Percentiles rank a stretch among this genome's conserved stretches.
Conservation (phyloP, 1,140 invertebrate genomes). For the Mylabris phalerata region DNA sequence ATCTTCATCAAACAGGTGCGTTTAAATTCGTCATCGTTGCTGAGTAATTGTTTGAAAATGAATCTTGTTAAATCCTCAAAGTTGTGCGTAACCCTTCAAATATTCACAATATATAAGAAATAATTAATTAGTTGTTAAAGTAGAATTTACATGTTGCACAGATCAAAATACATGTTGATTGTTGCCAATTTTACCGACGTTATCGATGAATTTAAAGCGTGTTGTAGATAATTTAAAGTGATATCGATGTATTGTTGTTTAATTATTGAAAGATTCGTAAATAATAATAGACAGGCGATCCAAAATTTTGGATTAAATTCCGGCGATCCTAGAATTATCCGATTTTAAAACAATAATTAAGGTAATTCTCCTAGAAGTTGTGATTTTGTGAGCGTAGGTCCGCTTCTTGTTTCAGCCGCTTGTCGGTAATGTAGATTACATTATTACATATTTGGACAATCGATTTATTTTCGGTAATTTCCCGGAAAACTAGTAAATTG, state of each 20-base stretch:
- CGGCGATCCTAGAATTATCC: background rate
- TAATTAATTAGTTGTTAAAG: background rate
- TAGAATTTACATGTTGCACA: slow-evolving; percentile 1
- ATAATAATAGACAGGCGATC: slow-evolving; percentile 6
- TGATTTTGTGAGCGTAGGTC: no score
- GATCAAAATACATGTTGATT: slow-evolving; percentile 5
- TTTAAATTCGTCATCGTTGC: slow-evolving; percentile 1
- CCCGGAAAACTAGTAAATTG: no score
- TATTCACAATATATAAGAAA: no score
- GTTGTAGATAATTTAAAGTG: background rate
- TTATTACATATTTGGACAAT: no score
- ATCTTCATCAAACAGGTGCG: slow-evolving; percentile 6
- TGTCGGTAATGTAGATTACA: no score
- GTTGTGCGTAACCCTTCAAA: slow-evolving; percentile 3
- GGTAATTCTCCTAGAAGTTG: no score
- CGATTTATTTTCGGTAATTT: no score
- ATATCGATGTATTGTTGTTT: slow-evolving; percentile 1
- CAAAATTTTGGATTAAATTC: slow-evolving; percentile 10
- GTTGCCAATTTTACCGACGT: slow-evolving; percentile 2
- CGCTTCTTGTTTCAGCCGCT: no score
- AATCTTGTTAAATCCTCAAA: slow-evolving; percentile 5
- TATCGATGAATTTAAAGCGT: slow-evolving; percentile 5
- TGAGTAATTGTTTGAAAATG: slow-evolving; percentile 7
- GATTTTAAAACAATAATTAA: background rate
- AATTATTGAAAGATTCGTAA: slow-evolving; percentile 1